Evolutionary conservation across 2,797 vertebrate species (phyloP).

Genomic region (Cirrhinus mrigala): DNA sequence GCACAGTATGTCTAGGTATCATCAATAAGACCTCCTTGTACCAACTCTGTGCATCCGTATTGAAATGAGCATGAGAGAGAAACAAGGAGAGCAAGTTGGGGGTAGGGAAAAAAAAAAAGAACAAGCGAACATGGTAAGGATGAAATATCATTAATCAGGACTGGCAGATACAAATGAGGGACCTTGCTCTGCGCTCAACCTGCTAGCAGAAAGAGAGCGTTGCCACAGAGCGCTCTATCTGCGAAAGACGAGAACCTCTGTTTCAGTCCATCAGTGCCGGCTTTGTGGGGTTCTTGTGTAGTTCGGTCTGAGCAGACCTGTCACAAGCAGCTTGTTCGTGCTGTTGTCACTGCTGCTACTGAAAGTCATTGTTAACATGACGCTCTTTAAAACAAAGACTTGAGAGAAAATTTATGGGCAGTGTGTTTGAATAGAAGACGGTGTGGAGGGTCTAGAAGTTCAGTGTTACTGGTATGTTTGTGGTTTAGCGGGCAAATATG

Average conservation of each 20-base stretch:
- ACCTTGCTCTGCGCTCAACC: constrained; percentile 63
- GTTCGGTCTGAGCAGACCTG: constrained; percentile 36
- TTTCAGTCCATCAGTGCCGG: constrained; percentile 32
- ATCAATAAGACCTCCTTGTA: constrained; percentile 6
- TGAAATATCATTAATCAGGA: constrained; percentile 67
- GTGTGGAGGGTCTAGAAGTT: neutral
- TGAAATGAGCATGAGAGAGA: constrained; percentile 45
- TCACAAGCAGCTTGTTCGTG: constrained; percentile 22
- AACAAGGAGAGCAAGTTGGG: constrained; percentile 26
- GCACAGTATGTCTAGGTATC: constrained; percentile 50
- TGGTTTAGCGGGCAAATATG: neutral
- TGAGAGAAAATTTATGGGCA: neutral
- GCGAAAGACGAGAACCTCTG: constrained; percentile 27
- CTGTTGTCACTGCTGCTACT: neutral
- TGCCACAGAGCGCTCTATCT: constrained; percentile 48
- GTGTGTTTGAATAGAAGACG: neutral
- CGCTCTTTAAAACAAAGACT: constrained; percentile 12
- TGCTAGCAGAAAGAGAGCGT: constrained; percentile 62
- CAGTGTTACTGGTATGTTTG: neutral
- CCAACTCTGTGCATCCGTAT: constrained; percentile 33
- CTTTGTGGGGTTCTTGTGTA: constrained; percentile 13
- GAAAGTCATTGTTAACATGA: constrained; percentile 23
- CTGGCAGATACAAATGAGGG: constrained; percentile 67
- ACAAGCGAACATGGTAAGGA: constrained; percentile 62
- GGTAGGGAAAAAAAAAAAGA: constrained; percentile 50